Percentiles rank a stretch among this genome's conserved stretches.
These are phyloP conservation scores for Prochilodus magdalenae DNA, from an alignment of 2,113 vertebrate species.

Conservation along the genomic window DNA sequence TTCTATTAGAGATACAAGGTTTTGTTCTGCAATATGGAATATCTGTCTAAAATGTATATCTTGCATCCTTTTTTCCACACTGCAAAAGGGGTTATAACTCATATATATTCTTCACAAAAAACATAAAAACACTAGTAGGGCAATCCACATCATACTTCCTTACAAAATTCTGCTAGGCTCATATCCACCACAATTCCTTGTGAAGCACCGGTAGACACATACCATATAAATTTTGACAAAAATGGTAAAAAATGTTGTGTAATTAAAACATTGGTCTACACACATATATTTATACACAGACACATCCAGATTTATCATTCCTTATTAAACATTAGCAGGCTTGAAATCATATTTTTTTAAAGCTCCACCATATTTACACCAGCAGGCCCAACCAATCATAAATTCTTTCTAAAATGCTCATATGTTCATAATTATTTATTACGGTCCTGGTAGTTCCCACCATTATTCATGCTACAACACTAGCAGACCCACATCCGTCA, in stretches of 20 bases:
- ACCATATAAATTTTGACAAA: too few species aligned
- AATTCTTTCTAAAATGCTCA: too few species aligned
- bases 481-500: neutral
- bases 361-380: neutral
- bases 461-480: neutral
- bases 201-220: neutral
- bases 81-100: neutral
- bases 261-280: neutral
- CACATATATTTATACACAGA: neutral
- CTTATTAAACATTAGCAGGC: neutral
- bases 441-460: too few species aligned
- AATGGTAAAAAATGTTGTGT: too few species aligned
- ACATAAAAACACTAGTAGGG: too few species aligned
- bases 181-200: neutral
- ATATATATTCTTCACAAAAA: neutral
- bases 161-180: neutral
- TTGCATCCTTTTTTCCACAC: neutral
- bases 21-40: too few species aligned
- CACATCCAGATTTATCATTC: too few species aligned
- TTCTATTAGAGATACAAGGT: too few species aligned
- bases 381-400: too few species aligned
- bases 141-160: neutral
- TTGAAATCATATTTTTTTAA: neutral
- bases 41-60: too few species aligned
- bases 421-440: too few species aligned